A percentile compares a stretch with the other conserved stretches of the same genome.
These are phyloP conservation scores for Sycophila sp. DNA, from an alignment of 1,140 invertebrate species.

Conservation along the genomic window DNA sequence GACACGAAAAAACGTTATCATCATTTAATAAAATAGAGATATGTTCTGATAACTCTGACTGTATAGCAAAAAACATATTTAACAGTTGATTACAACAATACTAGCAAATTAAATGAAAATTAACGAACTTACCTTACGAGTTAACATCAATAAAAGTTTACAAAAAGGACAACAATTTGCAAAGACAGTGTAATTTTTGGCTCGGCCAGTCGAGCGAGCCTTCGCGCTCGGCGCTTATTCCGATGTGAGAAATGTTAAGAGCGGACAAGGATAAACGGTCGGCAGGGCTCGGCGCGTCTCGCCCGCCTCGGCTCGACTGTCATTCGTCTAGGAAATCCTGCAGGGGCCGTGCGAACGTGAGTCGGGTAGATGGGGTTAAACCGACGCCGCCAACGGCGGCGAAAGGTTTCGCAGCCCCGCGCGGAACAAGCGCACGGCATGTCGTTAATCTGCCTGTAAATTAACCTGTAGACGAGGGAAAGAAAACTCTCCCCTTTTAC, in stretches of 20 bases:
- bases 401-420: neutral
- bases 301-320: neutral
- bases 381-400: neutral
- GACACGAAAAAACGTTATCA: too few species aligned
- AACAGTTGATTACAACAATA: too few species aligned
- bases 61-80: too few species aligned
- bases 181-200: neutral
- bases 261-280: slow-evolving; percentile 15
- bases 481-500: neutral
- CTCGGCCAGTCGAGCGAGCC: neutral
- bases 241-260: slow-evolving; percentile 14
- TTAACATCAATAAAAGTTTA: too few species aligned
- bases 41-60: too few species aligned
- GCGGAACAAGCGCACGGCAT: slow-evolving; percentile 1
- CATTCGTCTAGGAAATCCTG: slow-evolving; percentile 24
- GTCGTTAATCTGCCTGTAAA: slow-evolving; percentile 24
- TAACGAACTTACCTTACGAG: too few species aligned
- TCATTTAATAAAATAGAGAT: too few species aligned
- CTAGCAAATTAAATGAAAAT: too few species aligned
- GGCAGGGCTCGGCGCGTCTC: neutral
- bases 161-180: neutral
- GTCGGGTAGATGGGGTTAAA: slow-evolving; percentile 5
- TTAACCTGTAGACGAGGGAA: neutral
- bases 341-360: neutral
- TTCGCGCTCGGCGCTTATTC: neutral